phyloP scores from a whole-genome alignment of 2,113 vertebrate species.

The Dissostichus mawsoni region DNA sequence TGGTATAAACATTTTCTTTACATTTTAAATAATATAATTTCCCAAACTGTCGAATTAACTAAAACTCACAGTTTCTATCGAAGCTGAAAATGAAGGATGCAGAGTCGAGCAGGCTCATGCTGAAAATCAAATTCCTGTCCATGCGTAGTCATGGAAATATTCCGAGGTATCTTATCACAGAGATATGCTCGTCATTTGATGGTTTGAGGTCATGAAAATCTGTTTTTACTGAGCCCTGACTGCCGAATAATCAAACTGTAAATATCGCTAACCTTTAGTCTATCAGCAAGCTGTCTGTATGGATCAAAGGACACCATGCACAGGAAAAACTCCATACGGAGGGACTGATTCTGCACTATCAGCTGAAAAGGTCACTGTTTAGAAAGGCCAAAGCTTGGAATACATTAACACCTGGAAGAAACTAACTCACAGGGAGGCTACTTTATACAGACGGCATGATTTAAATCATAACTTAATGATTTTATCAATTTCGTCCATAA shows the following conservation, averaged over 20 bases:
- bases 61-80: not conserved
- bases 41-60: slow-evolving; percentile 11
- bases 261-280: slow-evolving; percentile 17
- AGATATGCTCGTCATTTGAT: not conserved
- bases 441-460: not conserved
- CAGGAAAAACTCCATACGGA: not conserved
- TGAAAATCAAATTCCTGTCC: not conserved
- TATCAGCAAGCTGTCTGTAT: slow-evolving; percentile 9
- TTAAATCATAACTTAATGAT: not conserved
- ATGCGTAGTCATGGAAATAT: slow-evolving; percentile 30
- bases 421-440: not conserved
- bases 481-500: too few species aligned
- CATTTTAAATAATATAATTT: not conserved
- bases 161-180: slow-evolving; percentile 9
- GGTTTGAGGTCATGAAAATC: not conserved
- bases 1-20: not conserved
- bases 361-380: slow-evolving; percentile 23
- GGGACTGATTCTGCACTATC: slow-evolving; percentile 4
- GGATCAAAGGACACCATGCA: slow-evolving; percentile 26
- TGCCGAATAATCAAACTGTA: slow-evolving; percentile 19
- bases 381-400: slow-evolving; percentile 13
- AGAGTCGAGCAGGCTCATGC: slow-evolving; percentile 10
- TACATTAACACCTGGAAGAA: slow-evolving; percentile 2
- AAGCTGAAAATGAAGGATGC: slow-evolving; percentile 15
- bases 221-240: slow-evolving; percentile 15